A percentile compares a stretch with the other conserved stretches of the same genome.
Conservation (phyloP, 2,888 invertebrate species). For the Idaea straminata region DNA sequence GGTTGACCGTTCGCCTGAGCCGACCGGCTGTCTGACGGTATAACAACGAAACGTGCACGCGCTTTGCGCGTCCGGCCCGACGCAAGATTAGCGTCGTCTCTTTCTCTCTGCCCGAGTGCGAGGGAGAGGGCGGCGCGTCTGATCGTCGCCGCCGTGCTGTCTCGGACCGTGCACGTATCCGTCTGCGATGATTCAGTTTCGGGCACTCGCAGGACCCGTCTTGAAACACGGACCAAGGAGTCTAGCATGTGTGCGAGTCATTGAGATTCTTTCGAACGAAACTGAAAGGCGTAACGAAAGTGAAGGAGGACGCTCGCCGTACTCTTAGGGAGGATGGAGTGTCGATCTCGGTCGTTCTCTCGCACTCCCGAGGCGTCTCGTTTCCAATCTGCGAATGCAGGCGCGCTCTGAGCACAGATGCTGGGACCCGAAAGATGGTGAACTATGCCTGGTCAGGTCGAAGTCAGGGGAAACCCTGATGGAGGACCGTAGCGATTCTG, state of each 20-base stretch:
- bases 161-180: constrained; percentile 43
- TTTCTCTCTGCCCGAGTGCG: no score
- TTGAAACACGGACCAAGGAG: constrained; percentile 71
- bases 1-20: constrained; percentile 12
- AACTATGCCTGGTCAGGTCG: constrained; percentile 29
- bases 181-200: constrained; percentile 58
- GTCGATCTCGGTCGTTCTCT: constrained; percentile 50
- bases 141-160: constrained; percentile 29
- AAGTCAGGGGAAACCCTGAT: no score
- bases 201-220: constrained; percentile 83
- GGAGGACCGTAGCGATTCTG: constrained; percentile 42
- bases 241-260: no score
- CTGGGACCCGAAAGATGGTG: constrained; percentile 87
- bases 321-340: constrained; percentile 14
- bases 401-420: constrained; percentile 82
- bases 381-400: constrained; percentile 60
- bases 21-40: constrained; percentile 19
- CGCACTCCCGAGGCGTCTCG: constrained; percentile 62
- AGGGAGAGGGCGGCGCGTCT: no score
- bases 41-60: constrained; percentile 34
- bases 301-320: neutral
- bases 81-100: constrained; percentile 27
- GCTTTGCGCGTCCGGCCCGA: constrained; percentile 46
- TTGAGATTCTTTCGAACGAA: no score
- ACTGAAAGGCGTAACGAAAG: constrained; percentile 19